Conservation (phyloP, 1,140 invertebrate genomes). For the Drepana arcuata region DNA sequence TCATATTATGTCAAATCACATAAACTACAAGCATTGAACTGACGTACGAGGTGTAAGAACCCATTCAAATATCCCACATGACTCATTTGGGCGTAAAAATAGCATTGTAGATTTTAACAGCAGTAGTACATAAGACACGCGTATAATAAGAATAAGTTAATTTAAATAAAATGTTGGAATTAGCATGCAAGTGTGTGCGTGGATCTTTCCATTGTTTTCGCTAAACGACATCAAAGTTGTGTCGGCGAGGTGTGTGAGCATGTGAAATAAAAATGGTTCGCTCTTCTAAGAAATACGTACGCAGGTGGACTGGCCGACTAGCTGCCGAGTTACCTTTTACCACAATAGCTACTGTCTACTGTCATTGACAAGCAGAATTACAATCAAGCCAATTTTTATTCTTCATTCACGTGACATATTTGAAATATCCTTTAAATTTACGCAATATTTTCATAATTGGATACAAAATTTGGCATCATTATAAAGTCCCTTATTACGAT, state of each 20-base stretch:
- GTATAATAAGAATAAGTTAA: constrained; percentile 64
- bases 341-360: too few species aligned
- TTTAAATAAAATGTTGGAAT: constrained; percentile 64
- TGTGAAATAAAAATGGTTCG: constrained; percentile 59
- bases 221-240: constrained; percentile 70
- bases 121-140: constrained; percentile 42
- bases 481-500: too few species aligned
- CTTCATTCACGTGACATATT: too few species aligned
- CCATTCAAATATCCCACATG: constrained; percentile 41
- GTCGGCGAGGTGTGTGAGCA: constrained; percentile 56
- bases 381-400: too few species aligned
- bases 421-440: too few species aligned
- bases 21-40: constrained; percentile 26
- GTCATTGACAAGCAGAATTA: too few species aligned
- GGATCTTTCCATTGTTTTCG: constrained; percentile 68
- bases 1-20: constrained; percentile 15
- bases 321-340: too few species aligned
- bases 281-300: constrained; percentile 45
- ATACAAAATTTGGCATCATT: too few species aligned
- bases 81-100: constrained; percentile 61
- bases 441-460: too few species aligned
- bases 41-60: constrained; percentile 29
- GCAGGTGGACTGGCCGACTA: constrained; percentile 40
- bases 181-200: constrained; percentile 46
- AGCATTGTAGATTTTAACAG: constrained; percentile 59